These are phyloP conservation scores for Colostygia pectinataria DNA, from an alignment of 2,888 invertebrate species.

Conservation along the genomic window DNA sequence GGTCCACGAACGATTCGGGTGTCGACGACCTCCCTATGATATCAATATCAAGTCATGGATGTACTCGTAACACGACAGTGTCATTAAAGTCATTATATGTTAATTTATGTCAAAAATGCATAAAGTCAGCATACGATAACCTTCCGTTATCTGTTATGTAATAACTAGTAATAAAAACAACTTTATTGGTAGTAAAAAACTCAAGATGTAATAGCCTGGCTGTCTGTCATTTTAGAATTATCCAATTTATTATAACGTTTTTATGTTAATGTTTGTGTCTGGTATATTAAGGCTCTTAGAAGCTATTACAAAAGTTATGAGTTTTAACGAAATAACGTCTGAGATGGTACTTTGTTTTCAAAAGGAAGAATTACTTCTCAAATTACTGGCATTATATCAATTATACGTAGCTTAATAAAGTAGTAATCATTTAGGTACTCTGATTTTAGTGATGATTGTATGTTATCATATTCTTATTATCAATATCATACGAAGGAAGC, in stretches of 20 bases:
- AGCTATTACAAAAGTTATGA: not conserved
- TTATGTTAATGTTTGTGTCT: slow-evolving; percentile 14
- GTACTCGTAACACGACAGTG: not conserved
- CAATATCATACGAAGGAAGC: too few relatives aligned
- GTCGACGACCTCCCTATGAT: too few relatives aligned
- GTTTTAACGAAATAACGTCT: not conserved
- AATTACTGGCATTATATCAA: too few relatives aligned
- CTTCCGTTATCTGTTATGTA: slow-evolving; percentile 21
- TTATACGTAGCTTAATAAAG: too few relatives aligned
- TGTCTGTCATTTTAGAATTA: slow-evolving; percentile 19
- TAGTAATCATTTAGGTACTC: too few relatives aligned
- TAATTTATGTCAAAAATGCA: slow-evolving; percentile 18
- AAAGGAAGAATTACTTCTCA: too few relatives aligned
- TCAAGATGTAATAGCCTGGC: slow-evolving; percentile 16
- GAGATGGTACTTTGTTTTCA: too few relatives aligned
- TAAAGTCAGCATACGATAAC: slow-evolving; percentile 22
- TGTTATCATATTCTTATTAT: too few relatives aligned
- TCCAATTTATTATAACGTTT: slow-evolving; percentile 19
- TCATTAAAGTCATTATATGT: slow-evolving; percentile 3
- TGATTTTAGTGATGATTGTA: too few relatives aligned
- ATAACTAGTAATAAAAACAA: slow-evolving; percentile 20
- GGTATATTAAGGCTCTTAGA: slow-evolving; percentile 2
- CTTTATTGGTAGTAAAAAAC: slow-evolving; percentile 21
- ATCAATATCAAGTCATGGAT: slow-evolving; percentile 1
- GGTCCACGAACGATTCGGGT: too few relatives aligned